Conservation (phyloP, 2,888 invertebrate genomes). For the Polydrusus pterygomalis region DNA sequence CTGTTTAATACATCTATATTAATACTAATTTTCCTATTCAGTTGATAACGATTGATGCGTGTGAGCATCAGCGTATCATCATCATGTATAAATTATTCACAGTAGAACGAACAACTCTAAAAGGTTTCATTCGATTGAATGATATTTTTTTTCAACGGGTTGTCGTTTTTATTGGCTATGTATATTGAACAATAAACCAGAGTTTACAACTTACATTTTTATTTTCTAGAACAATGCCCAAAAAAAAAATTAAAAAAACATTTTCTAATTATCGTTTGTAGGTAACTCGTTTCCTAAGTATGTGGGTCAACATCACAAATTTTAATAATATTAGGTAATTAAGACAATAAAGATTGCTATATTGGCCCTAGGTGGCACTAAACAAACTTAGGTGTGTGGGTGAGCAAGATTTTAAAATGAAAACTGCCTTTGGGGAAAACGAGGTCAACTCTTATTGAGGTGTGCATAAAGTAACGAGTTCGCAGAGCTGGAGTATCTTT, state of each 20-base stretch:
- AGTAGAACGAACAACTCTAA: background rate
- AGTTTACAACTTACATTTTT: too few species aligned
- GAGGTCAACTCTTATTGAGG: background rate
- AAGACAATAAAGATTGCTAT: slow-evolving; percentile 2
- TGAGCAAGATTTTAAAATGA: slow-evolving; percentile 17
- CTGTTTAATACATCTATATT: background rate
- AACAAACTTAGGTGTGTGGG: slow-evolving; percentile 4
- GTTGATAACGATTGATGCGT: background rate
- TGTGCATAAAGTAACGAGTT: background rate
- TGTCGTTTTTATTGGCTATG: background rate
- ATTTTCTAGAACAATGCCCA: too few species aligned
- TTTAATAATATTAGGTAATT: background rate
- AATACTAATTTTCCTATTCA: background rate
- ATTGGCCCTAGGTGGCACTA: background rate
- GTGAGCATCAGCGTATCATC: background rate
- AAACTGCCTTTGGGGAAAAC: slow-evolving; percentile 9
- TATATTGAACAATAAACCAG: too few species aligned
- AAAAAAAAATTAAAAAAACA: too few species aligned
- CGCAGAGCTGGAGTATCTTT: slow-evolving; percentile 1
- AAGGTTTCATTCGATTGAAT: background rate
- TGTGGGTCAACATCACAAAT: slow-evolving; percentile 2
- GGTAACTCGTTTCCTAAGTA: background rate
- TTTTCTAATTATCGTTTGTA: too few species aligned
- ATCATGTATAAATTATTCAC: background rate
- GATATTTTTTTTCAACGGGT: background rate